Base-by-base conservation (phyloP, 2,113 vertebrate species). In the Platichthys flesus region DNA sequence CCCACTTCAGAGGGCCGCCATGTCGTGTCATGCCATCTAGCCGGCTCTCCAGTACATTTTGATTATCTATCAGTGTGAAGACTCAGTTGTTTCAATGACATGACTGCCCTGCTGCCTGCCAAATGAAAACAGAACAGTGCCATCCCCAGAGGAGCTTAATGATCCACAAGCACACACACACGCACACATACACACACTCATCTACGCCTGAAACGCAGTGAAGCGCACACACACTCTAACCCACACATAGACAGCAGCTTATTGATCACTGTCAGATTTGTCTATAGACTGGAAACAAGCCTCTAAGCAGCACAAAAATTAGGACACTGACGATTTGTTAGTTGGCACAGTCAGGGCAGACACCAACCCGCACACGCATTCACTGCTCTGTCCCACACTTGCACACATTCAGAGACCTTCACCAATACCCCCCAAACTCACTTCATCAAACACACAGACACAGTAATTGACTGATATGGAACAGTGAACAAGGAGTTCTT, bases 241-340 rank as follows among this genome's bases (percentile, higher is more conserved):
- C 8, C 71, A 71, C 79, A 86, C 73, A 70, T 62, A 88, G n/a
- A 86, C 83, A 90, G 83, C 58, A 64, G 62, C 79, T 85, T 93
- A 95, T 94, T 93, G 93, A 94, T 94, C 83, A 55, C 78, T 88
- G 87, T 87, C 88, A 89, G 79, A 90, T 93, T 71, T 70, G 85
- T 88, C 90, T 81, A 90, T 90, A 86, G 83, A 89, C 71, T 91
- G 89, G 86, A 86, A 91, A 90, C 88, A 92, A 91, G 88, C 89
- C 87, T 92, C 70, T 80, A 78, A 93, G 87, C 90, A 85, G 85
- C 78, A 85, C 77, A 86, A 84, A 84, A 94, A 93, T 85, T 87
- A 90, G 92, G 90, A 91, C 93, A 91, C 69, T 87, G 85, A 90
- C 74, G 75, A 89, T 90, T 87, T 91, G 89, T 90, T 86, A 37